Conservation (phyloP, 2,797 vertebrate genomes). For the Uromys caudimaculatus region DNA sequence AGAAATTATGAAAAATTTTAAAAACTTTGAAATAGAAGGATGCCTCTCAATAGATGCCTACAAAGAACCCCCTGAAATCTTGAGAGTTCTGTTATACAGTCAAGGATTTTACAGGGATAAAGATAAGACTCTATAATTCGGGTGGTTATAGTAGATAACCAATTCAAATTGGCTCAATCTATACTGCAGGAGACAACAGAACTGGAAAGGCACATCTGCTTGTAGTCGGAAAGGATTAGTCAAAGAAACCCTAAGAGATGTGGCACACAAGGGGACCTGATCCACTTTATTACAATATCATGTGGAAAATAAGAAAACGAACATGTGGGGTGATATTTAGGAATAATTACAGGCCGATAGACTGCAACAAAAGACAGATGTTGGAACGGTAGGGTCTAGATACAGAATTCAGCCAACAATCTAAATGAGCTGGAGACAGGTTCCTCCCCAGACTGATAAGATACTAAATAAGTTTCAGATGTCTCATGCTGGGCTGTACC, state of each 20-base stretch:
- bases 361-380: neutral
- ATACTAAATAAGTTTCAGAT: neutral
- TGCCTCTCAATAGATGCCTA: neutral
- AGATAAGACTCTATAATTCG: neutral
- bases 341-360: neutral
- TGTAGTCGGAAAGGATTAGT: neutral
- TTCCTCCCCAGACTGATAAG: neutral
- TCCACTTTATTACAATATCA: neutral
- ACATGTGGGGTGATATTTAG: neutral
- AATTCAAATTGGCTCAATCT: neutral
- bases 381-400: neutral
- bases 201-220: neutral
- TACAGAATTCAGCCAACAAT: neutral
- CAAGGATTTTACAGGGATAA: conserved; percentile 15
- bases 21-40: neutral
- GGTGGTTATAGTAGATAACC: neutral
- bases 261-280: neutral
- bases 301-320: neutral
- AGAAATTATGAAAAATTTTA: neutral
- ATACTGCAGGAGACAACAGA: neutral
- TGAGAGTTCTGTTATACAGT: neutral
- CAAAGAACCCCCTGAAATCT: neutral
- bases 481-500: neutral
- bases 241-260: neutral
- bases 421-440: neutral